Percentiles rank a stretch among this genome's conserved stretches.
phyloP scores from a whole-genome alignment of 1,140 invertebrate genomes.

The Temnothorax longispinosus region DNA sequence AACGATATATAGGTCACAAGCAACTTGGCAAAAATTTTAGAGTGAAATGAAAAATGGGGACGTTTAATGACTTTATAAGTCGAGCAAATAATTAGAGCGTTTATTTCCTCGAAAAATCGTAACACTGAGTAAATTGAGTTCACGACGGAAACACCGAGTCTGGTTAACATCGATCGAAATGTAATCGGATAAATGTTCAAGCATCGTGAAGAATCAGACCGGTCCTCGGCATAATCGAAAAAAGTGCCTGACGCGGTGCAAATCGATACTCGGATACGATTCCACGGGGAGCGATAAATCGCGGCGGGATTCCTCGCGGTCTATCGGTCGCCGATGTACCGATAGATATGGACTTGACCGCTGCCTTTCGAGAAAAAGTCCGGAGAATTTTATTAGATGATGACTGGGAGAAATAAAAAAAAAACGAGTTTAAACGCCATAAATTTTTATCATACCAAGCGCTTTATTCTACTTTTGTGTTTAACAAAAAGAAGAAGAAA shows the following conservation, averaged over 20 bases:
- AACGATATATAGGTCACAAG: neutral
- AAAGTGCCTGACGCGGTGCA: constrained; percentile 46
- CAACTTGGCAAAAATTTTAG: neutral
- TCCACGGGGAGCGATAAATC: constrained; percentile 65
- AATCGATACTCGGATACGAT: constrained; percentile 57
- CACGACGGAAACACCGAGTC: neutral
- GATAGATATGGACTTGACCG: constrained; percentile 38
- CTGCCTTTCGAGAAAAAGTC: constrained; percentile 36
- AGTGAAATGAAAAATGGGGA: neutral
- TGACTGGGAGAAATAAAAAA: neutral
- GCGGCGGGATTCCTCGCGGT: constrained; percentile 39
- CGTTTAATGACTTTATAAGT: neutral
- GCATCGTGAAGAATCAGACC: constrained; percentile 18
- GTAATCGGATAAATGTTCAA: constrained; percentile 37
- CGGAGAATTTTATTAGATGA: constrained; percentile 53
- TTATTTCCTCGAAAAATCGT: neutral
- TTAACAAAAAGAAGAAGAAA: neutral
- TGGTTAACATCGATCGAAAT: neutral
- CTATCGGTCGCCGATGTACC: constrained; percentile 15
- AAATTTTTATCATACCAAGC: neutral
- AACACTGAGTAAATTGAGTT: neutral
- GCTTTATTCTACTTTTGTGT: neutral
- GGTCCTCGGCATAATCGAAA: neutral
- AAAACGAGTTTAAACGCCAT: neutral
- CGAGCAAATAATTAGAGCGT: neutral